Evolutionary conservation across 2,888 invertebrate genomes (phyloP).

Genomic region (Molorchus minor): DNA sequence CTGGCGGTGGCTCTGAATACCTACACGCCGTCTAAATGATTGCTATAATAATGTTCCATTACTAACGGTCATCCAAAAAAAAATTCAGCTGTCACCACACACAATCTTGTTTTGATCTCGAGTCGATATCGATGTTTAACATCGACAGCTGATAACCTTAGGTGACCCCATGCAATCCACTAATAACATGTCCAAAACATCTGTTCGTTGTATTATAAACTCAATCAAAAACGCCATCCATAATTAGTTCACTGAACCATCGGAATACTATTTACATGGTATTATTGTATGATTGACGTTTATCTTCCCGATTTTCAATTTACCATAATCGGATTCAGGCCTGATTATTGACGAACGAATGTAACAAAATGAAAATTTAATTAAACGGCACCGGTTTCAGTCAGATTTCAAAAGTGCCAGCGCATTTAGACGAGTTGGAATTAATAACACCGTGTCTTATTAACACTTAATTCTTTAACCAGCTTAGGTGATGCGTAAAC

Average conservation of each 20-base stretch:
- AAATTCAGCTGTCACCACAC: too few species aligned
- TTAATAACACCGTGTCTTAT: slow-evolving; percentile 7
- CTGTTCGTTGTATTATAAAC: too few species aligned
- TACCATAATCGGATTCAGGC: slow-evolving; percentile 16
- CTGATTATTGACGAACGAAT: slow-evolving; percentile 5
- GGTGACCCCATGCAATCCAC: too few species aligned
- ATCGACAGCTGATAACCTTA: too few species aligned
- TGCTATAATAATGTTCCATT: too few species aligned
- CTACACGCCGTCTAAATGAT: too few species aligned
- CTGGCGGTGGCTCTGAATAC: too few species aligned
- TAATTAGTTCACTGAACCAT: slow-evolving; percentile 1
- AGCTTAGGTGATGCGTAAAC: slow-evolving; percentile 9
- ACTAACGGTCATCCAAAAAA: too few species aligned
- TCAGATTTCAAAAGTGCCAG: neutral
- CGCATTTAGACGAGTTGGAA: slow-evolving; percentile 3
- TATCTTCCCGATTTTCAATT: slow-evolving; percentile 5
- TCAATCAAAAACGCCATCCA: neutral
- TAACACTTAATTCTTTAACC: slow-evolving; percentile 8
- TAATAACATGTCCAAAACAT: too few species aligned
- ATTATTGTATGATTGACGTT: slow-evolving; percentile 6
- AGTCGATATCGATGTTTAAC: too few species aligned
- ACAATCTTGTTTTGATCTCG: too few species aligned
- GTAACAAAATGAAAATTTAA: slow-evolving; percentile 20
- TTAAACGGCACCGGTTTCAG: slow-evolving; percentile 14
- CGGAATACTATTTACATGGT: neutral